Base-by-base conservation (phyloP, 2,113 vertebrate species). In the Argyrosomus japonicus region DNA sequence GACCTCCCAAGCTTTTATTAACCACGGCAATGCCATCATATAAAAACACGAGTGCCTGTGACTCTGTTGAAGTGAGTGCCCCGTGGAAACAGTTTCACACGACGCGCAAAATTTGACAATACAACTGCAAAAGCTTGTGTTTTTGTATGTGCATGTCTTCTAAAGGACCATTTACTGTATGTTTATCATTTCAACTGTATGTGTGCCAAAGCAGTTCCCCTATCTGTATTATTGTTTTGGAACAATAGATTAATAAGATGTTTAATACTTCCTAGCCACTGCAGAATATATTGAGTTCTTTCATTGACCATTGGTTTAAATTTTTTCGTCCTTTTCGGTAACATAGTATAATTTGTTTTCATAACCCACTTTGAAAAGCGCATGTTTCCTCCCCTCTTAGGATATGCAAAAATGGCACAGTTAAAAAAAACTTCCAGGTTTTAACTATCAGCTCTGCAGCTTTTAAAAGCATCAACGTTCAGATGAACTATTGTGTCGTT, bases 391-490 rank as follows among this genome's bases (percentile, higher is more conserved):
- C 14, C 15, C 9, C 36, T 29, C 8, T 19, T 61, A 61, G 40
- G 32, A 85, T 60, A 79, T 82, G 75, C 62, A 63, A 54, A 68
- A 19, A 71, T 64, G 64, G 71, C 68, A 53, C 60, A 0, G 14
- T 45, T 71, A 77, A 65, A 81, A 58, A 77, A 65, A 81, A 58
- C 64, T 50, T 75, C 51, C 69, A 79, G 69, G 71, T 72, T 84
- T 85, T 86, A 82, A 70, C 27, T 51, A 56, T 63, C 57, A 43
- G 53, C 76, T 68, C 64, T 3, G 68, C 67, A 48, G 78, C 87
- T 88, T 89, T 91, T 80, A 80, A 88, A 88, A 74, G 17, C 72
- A 62, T 69, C 77, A 56, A 60, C n/a, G 43, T 77, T 70, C 70
- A 82, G 27, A 70, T 81, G 71, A 88, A 77, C 70, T 86, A 36